phyloP scores from a whole-genome alignment of 2,888 invertebrate species.

The Punctoribates punctum region DNA sequence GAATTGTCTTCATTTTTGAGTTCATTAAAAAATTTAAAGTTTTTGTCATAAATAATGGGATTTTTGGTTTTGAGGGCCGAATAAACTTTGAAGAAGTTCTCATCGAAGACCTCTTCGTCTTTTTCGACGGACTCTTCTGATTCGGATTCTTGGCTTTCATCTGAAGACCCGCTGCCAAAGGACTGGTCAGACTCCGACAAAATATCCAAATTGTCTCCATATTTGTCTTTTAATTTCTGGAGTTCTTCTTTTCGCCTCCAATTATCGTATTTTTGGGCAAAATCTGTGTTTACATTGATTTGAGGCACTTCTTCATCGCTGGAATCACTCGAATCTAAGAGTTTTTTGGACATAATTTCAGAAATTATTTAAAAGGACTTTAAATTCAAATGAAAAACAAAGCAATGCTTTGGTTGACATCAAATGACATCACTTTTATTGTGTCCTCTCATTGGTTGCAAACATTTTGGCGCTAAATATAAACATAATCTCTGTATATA shows the following conservation, averaged over 20 bases:
- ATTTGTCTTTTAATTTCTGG: conserved; percentile 68
- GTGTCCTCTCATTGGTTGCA: background rate
- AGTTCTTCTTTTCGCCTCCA: conserved; percentile 82
- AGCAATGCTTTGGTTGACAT: background rate
- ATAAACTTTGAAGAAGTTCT: conserved; percentile 80
- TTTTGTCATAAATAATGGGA: conserved; percentile 79
- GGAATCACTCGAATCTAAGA: conserved; percentile 38
- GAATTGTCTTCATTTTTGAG: conserved; percentile 39
- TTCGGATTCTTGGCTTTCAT: conserved; percentile 32
- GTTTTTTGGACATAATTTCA: background rate
- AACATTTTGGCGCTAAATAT: background rate
- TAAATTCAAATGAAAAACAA: background rate
- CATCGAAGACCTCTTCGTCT: conserved; percentile 58
- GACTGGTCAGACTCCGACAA: conserved; percentile 53
- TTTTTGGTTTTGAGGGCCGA: conserved; percentile 80
- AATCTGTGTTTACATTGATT: conserved; percentile 69
- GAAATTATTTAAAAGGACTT: background rate
- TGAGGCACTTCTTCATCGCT: conserved; percentile 51
- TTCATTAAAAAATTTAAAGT: conserved; percentile 64
- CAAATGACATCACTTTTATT: background rate
- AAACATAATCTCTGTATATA: background rate
- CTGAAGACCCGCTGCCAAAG: conserved; percentile 40
- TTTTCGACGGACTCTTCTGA: conserved; percentile 44
- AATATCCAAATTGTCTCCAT: conserved; percentile 61
- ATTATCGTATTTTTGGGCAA: conserved; percentile 75